Conservation (phyloP, 1,140 invertebrate genomes). For the Rhyzopertha dominica region DNA sequence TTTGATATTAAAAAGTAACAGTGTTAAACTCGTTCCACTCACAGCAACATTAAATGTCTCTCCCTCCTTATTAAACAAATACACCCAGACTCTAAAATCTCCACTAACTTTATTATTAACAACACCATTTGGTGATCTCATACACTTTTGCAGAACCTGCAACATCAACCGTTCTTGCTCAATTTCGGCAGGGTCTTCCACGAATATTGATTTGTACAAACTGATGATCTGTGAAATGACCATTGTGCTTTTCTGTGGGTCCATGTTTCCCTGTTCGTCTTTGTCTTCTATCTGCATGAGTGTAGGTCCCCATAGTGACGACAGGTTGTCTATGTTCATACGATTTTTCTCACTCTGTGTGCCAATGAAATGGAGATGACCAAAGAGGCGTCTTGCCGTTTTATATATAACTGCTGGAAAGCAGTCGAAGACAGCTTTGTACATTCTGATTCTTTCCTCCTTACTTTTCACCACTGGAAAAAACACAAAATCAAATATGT, state of each 20-base stretch:
- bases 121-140: constrained; percentile 35
- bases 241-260: constrained; percentile 26
- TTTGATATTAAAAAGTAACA: neutral
- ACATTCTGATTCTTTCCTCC: constrained; percentile 52
- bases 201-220: constrained; percentile 56
- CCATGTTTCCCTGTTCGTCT: constrained; percentile 14
- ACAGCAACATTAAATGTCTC: constrained; percentile 60
- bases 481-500: too few relatives aligned
- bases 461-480: constrained; percentile 50
- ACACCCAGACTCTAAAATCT: constrained; percentile 77
- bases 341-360: constrained; percentile 67
- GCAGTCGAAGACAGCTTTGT: constrained; percentile 58
- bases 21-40: constrained; percentile 35
- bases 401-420: constrained; percentile 65
- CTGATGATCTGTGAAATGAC: constrained; percentile 36
- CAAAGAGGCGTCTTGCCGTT: constrained; percentile 69
- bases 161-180: constrained; percentile 67
- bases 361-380: constrained; percentile 75
- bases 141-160: constrained; percentile 62
- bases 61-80: constrained; percentile 53
- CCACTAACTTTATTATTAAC: constrained; percentile 63
- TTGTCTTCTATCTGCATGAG: constrained; percentile 63
- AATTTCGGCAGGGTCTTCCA: constrained; percentile 53
- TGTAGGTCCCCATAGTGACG: constrained; percentile 78
- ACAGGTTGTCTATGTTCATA: constrained; percentile 77